Evolutionary conservation across 2,888 invertebrate species (phyloP), one percentile per base, ranked within the genome.

Genomic region (Petrophora chlorosata): DNA sequence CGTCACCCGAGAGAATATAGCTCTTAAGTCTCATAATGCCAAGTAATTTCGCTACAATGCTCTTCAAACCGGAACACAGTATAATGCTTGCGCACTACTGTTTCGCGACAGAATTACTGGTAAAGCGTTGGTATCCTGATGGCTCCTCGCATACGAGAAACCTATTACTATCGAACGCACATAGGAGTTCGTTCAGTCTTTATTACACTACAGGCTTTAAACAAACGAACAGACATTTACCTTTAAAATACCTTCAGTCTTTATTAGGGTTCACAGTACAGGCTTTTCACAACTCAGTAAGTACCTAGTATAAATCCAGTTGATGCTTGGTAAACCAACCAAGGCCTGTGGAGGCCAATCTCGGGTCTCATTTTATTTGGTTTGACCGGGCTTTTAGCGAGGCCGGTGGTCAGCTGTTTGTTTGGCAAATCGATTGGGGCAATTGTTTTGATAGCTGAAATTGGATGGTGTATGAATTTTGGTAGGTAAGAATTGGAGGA

Each of bases 261-360:
- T 19, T 5, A 1, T 5, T 25, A 10, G 10, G 3, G 4, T 5
- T 4, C 4, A 10, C 10, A 10, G 10, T 3, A 10, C 9, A 25
- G 25, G 10, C 10, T 25, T 25, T 10, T 4, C 9, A 1, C 23
- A n/a, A n/a, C 23, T 9, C 25, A 7, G 7, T 29, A 29, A 16
- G 32, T 32, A 13, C 33, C 33, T 9, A 12, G n/a, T 22, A 25
- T 17, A 38, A 5, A 28, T 12, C 5, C 56, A 53, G 57, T 65
- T 69, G 63, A 64, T 61, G 34, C 22, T 14, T 32, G 36, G 44
- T 34, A 45, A 49, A 35, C 48, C 28, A 25, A 12, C 16, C 8
- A 25, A 29, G 29, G 23, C 10, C 29, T n/a, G 15, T n/a, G 36
- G 16, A 16, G 38, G 29, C 33, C 32, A 30, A 41, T 28, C 22